phyloP scores from a whole-genome alignment of 1,140 invertebrate genomes.

The Sminthurinus signatus region DNA sequence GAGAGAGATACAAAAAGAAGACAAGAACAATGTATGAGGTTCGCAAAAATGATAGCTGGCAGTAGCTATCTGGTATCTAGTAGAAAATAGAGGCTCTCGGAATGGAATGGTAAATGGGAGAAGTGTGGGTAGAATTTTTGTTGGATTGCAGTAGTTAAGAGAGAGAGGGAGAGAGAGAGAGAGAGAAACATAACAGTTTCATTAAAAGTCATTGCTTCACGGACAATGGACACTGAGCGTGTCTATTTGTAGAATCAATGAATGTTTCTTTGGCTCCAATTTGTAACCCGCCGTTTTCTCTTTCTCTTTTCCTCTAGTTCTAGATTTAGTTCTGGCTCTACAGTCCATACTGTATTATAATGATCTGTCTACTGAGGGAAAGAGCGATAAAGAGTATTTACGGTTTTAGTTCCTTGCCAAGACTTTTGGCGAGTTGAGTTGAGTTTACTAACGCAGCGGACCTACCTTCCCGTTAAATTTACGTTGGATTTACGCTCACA shows the following conservation, averaged over 20 bases:
- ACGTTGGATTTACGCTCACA: background rate
- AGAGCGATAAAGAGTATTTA: conserved; percentile 16
- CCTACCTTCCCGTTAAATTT: conserved; percentile 1
- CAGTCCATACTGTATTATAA: conserved; percentile 12
- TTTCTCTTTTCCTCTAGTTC: background rate
- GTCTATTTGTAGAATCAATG: conserved; percentile 12
- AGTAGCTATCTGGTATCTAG: too few relatives aligned
- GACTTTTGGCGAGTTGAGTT: too few relatives aligned
- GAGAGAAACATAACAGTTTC: background rate
- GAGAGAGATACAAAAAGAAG: too few relatives aligned
- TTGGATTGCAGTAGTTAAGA: too few relatives aligned
- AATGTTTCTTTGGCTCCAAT: conserved; percentile 10
- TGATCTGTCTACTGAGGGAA: conserved; percentile 6
- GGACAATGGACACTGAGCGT: background rate
- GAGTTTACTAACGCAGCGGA: background rate
- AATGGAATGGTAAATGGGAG: too few relatives aligned
- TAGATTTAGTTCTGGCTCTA: background rate
- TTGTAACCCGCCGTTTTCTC: background rate
- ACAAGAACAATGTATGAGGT: too few relatives aligned
- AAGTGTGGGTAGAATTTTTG: too few relatives aligned
- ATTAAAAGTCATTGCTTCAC: conserved; percentile 9
- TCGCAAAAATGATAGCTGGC: too few relatives aligned
- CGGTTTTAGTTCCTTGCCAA: conserved; percentile 9
- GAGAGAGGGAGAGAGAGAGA: too few relatives aligned
- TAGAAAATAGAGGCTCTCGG: too few relatives aligned